Base-by-base conservation (phyloP, 2,888 invertebrate species). In the Drosophila stalkeri region DNA sequence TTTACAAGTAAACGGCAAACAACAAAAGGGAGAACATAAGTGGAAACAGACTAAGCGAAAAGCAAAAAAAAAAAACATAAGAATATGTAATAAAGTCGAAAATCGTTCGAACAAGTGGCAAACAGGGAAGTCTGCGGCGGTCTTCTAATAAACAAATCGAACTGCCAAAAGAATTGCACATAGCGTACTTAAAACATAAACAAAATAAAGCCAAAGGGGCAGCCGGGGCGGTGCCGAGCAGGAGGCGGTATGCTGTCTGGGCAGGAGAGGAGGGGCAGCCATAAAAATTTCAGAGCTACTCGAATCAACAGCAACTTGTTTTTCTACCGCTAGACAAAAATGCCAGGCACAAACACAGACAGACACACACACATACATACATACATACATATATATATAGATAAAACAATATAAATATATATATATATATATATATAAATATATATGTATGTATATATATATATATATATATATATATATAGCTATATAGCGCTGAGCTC, bases 91-190 rank as follows among this genome's bases (percentile, higher is more conserved):
- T 41, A 41, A 31, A 39, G 41, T 41, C 41, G n/a, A 41, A 41
- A 39, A 55, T 55, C 41, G 27, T 37, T 41, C 55, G 71, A 85
- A 88, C 84, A 85, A 85, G 86, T 85, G 84, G 89, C 84, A 86
- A 75, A 75, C 72, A 80, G 67, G 78, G 72, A 88, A 88, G 83
- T 84, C 75, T 82, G 88, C 77, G 75, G 82, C 77, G 80, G 63
- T 77, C 73, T 81, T 86, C 72, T 79, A 86, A 86, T 89, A 87
- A 87, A 87, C 87, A 87, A 89, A 86, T 12, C 79, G 80, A 77
- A 73, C 88, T 85, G 85, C 81, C 88, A 80, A 80, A 77, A 77
- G 81, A 80, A 89, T 85, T 89, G 73, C 86, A 82, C 80, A 77
- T 76, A 81, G 71, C 72, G 69, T 72, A 78, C 76, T 76, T 84